Evolutionary conservation across 1,140 invertebrate genomes (phyloP).

Genomic region (Palaemon carinicauda): DNA sequence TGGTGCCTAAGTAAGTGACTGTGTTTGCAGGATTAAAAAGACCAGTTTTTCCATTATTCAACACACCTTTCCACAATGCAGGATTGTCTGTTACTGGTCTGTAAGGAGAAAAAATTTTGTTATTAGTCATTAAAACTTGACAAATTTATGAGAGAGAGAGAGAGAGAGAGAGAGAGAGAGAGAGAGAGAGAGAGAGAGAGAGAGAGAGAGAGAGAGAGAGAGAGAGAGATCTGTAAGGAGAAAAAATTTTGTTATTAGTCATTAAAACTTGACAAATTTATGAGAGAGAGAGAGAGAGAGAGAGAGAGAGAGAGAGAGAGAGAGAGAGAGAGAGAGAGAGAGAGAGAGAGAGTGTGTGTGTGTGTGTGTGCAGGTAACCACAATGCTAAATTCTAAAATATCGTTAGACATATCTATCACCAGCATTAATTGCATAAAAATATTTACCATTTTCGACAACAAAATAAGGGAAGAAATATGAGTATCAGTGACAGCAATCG

Average conservation of each 20-base stretch:
- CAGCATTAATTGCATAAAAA: too few species aligned
- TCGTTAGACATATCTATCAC: too few species aligned
- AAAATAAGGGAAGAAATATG: too few species aligned
- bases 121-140: neutral
- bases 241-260: too few species aligned
- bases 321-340: too few species aligned
- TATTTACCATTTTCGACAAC: too few species aligned
- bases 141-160: neutral
- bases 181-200: neutral
- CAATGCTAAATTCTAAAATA: too few species aligned
- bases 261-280: too few species aligned
- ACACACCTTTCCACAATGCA: constrained; percentile 81
- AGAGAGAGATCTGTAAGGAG: too few species aligned
- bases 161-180: neutral
- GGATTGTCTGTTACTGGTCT: constrained; percentile 60
- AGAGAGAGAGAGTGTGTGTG: too few species aligned
- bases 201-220: neutral
- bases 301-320: too few species aligned
- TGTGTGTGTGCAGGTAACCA: too few species aligned
- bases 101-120: neutral
- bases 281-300: neutral
- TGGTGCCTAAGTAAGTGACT: constrained; percentile 84
- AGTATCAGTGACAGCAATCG: neutral
- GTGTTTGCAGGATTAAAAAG: constrained; percentile 90
- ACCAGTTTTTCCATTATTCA: constrained; percentile 85